Base-by-base conservation (phyloP, 2,113 vertebrate species). In the Brachyhypopomus gauderio region DNA sequence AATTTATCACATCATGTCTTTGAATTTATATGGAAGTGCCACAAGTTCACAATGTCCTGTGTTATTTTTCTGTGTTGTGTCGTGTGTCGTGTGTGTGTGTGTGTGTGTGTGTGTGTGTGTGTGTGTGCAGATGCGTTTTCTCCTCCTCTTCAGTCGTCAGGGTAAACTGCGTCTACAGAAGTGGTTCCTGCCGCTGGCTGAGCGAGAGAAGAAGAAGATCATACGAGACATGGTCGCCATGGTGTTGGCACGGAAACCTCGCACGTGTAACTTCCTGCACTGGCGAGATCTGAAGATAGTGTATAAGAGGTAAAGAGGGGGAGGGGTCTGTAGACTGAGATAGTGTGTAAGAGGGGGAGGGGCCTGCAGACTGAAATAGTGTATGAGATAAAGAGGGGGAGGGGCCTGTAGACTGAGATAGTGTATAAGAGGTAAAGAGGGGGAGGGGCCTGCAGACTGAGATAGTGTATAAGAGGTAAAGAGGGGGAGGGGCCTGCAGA, bases 231-330 rank as follows among this genome's bases (percentile, higher is more conserved):
- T 99, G 90, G 93, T 97, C 80, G 91, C 96, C 84, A 92, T 96
- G 87, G 89, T 99, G 90, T 91, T 99, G 84, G 91, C 95, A 84
- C 94, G 97, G 77, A 93, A 94, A 86, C 95, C 96, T 17, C 96
- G 94, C 88, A 94, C 92, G 38, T 96, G 97, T 87, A 99, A 98
- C 87, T 98, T 99, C 90, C 84, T 99, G 86, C 94, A 98, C 89
- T 99, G 97, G 97, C 96, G 95, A 90, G 97, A 99, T 85, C 92
- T 98, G 73, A 99, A 99, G 91, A 93, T 99, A 88, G 95, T 98
- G 91, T 99, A 98, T 92, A 99, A 99, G 93, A 96, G 97, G 97
- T 96, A 79, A 73, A 74, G 4, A 70, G 19, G 19, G 45, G 7
- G 41, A 45, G 41, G 41, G 7, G 41, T 45, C 41, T 30, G 30